Evolutionary conservation across 2,113 vertebrate species (phyloP), one percentile per base, ranked within the genome.

Genomic region (Pelusios castaneus): DNA sequence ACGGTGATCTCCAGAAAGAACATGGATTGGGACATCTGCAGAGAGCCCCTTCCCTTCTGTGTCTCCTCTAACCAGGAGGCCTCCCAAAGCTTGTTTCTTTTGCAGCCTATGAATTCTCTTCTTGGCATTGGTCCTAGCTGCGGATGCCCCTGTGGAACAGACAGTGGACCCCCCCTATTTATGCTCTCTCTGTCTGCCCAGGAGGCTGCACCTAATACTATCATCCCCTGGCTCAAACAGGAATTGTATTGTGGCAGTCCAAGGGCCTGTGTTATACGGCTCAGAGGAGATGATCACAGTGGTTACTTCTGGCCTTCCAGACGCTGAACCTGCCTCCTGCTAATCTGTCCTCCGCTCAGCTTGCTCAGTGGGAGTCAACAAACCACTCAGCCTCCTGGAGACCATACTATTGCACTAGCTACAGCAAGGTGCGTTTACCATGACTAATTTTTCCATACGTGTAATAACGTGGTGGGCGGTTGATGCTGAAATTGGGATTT

Each of bases 41-140:
- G 41, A 45, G 41, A 24, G 13, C 73, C 73, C 22, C 7, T 45
- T 9, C 27, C 16, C 45, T 93, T 77, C 81, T 78, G 70, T 34
- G 51, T 29, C 24, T 95, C 51, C n/a, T 0, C 0, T 76, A 55
- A 52, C 0, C 31, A 8, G 24, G 16, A 49, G 38, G 12, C 85
- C 45, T 17, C 2, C 38, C 43, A 27, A 13, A 84, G 43, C 25
- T 34, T 22, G 24, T 91, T 76, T 70, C 21, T 86, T 81, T 81
- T 0, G 2, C 88, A 31, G 4, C 45, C 89, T 91, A 2, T 19
- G 27, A 84, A 91, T n/a, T 31, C 14, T 85, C 29, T 21, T 2
- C 85, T 70, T 1, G 1, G 51, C 0, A 0, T 29, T 21, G 27
- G 12, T 49, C 52, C 25, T 87, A 13, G 38, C 8, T 16, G 12